These are phyloP conservation scores for Stictocephala bisonia DNA, from an alignment of 2,888 invertebrate species.

Conservation along the genomic window DNA sequence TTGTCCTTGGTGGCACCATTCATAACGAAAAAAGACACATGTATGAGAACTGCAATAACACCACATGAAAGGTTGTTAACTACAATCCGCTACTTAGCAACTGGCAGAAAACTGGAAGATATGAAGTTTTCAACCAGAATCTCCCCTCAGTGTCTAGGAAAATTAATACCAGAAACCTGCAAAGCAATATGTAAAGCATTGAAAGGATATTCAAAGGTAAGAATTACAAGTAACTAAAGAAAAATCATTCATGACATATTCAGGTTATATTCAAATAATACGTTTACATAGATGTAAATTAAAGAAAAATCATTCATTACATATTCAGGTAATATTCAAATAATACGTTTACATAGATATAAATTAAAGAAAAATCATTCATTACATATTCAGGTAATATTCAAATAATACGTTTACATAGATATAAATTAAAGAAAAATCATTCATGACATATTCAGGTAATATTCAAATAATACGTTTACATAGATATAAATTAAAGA, in stretches of 20 bases:
- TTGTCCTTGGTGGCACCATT: background rate
- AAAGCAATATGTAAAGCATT: slow-evolving; percentile 1
- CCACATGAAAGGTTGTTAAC: slow-evolving; percentile 7
- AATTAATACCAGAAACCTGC: slow-evolving; percentile 16
- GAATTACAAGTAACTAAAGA: background rate
- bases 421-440: too few relatives aligned
- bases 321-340: background rate
- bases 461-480: too few relatives aligned
- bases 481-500: too few relatives aligned
- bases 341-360: background rate
- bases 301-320: background rate
- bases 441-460: too few relatives aligned
- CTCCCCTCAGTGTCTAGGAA: slow-evolving; percentile 8
- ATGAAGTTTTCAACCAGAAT: slow-evolving; percentile 3
- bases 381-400: background rate
- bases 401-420: background rate
- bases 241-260: background rate
- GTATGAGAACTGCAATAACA: background rate
- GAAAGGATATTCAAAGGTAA: slow-evolving; percentile 14
- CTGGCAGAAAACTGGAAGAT: background rate
- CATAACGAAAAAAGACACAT: background rate
- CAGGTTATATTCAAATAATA: background rate
- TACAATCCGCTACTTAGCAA: background rate
- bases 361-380: background rate
- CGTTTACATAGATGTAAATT: too few relatives aligned